Conservation (phyloP, 1,140 invertebrate genomes). For the Diorhabda elongata region DNA sequence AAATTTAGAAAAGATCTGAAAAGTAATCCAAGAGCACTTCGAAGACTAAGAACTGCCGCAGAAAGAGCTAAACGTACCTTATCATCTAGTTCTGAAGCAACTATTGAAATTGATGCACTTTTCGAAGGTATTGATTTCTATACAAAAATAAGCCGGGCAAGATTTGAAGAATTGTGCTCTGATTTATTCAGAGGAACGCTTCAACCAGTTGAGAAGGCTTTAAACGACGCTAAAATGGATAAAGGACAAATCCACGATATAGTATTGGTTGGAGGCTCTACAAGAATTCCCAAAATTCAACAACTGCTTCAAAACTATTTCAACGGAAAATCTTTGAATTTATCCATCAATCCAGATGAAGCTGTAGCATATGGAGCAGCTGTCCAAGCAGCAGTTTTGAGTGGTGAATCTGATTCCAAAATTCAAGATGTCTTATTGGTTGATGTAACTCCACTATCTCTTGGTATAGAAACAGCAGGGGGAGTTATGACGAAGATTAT, state of each 20-base stretch:
- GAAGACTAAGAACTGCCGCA: constrained; percentile 60
- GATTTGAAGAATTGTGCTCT: constrained; percentile 54
- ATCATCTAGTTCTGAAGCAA: constrained; percentile 52
- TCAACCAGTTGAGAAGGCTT: constrained; percentile 31
- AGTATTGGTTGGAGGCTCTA: constrained; percentile 69
- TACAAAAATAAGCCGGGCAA: constrained; percentile 54
- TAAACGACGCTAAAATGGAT: background rate
- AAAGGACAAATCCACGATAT: constrained; percentile 49
- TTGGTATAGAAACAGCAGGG: constrained; percentile 60
- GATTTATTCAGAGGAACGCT: constrained; percentile 54
- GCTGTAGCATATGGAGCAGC: constrained; percentile 53
- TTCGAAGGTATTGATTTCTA: constrained; percentile 52
- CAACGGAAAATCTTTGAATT: constrained; percentile 50
- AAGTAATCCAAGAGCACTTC: constrained; percentile 48
- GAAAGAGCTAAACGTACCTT: constrained; percentile 55
- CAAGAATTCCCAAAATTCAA: constrained; percentile 57
- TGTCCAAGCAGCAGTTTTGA: constrained; percentile 51
- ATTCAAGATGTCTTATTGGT: constrained; percentile 54
- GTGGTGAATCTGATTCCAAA: constrained; percentile 43
- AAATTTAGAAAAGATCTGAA: constrained; percentile 52
- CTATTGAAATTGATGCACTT: constrained; percentile 52
- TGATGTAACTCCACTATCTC: constrained; percentile 54
- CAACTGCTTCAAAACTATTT: constrained; percentile 51
- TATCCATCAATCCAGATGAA: constrained; percentile 54
- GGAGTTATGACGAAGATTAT: constrained; percentile 65